Conservation (phyloP, 2,888 invertebrate genomes). For the Esperia sulphurella region DNA sequence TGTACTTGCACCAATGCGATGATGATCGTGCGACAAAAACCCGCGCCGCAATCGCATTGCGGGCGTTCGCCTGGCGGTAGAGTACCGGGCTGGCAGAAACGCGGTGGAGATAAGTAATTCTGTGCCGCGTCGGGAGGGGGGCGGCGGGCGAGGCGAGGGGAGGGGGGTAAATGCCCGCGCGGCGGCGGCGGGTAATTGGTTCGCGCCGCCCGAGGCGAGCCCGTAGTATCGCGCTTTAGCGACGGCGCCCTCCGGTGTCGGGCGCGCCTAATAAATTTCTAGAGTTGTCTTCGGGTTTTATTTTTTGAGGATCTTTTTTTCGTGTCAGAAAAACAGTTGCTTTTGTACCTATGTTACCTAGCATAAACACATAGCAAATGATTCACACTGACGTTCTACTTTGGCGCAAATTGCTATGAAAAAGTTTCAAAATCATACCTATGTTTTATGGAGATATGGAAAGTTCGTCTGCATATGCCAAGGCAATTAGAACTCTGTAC, state of each 20-base stretch:
- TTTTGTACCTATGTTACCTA: too few relatives aligned
- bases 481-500: too few relatives aligned
- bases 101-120: constrained; percentile 65
- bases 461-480: too few relatives aligned
- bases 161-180: constrained; percentile 47
- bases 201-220: constrained; percentile 79
- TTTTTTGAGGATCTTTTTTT: constrained; percentile 15
- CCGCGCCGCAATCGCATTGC: constrained; percentile 62
- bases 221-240: constrained; percentile 79
- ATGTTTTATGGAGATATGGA: too few relatives aligned
- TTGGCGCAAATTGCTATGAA: too few relatives aligned
- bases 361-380: too few relatives aligned
- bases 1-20: neutral
- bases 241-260: constrained; percentile 78
- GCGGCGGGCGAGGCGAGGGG: constrained; percentile 27
- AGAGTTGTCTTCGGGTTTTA: constrained; percentile 39
- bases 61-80: constrained; percentile 68
- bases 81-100: constrained; percentile 53
- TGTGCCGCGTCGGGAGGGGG: constrained; percentile 37
- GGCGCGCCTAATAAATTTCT: constrained; percentile 40
- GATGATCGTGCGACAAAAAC: constrained; percentile 32
- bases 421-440: too few relatives aligned
- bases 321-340: too few relatives aligned
- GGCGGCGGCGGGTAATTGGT: constrained; percentile 77
- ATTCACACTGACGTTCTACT: too few relatives aligned